Conservation (phyloP, 2,113 vertebrate species). For the Macrotis lagotis region DNA sequence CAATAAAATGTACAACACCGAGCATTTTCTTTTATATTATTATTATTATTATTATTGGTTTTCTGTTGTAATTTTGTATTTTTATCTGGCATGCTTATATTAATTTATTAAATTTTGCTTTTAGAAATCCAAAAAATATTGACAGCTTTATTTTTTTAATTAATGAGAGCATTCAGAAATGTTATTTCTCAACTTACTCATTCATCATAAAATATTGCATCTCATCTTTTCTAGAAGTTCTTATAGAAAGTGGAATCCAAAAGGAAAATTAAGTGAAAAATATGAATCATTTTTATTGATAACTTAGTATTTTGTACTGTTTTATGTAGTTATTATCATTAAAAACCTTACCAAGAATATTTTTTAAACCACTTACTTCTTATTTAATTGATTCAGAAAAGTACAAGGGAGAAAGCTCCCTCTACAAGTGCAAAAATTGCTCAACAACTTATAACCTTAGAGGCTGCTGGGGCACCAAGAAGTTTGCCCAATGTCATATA, state of each 20-base stretch:
- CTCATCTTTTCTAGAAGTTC: conserved; percentile 20
- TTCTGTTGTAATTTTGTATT: conserved; percentile 92
- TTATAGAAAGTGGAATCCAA: conserved; percentile 28
- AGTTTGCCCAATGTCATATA: background rate
- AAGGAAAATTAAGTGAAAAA: background rate
- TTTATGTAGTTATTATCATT: background rate
- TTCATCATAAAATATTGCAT: conserved; percentile 3
- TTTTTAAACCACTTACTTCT: background rate
- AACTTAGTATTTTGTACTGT: too few relatives aligned
- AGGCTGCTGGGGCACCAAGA: background rate
- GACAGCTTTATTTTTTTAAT: conserved; percentile 55
- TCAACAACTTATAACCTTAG: background rate
- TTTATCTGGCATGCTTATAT: conserved; percentile 92
- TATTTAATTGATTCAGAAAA: background rate
- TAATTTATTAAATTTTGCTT: conserved; percentile 99
- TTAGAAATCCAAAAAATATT: conserved; percentile 83
- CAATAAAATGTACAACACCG: conserved; percentile 85
- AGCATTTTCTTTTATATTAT: conserved; percentile 86
- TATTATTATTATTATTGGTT: conserved; percentile 72
- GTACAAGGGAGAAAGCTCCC: background rate
- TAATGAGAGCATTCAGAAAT: conserved; percentile 12
- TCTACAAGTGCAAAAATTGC: background rate
- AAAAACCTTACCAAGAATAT: background rate
- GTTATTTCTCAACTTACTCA: conserved; percentile 33
- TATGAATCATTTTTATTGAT: conserved; percentile 4